Base-by-base conservation (phyloP, 1,140 invertebrate genomes). In the Diachasmimorpha longicaudata region DNA sequence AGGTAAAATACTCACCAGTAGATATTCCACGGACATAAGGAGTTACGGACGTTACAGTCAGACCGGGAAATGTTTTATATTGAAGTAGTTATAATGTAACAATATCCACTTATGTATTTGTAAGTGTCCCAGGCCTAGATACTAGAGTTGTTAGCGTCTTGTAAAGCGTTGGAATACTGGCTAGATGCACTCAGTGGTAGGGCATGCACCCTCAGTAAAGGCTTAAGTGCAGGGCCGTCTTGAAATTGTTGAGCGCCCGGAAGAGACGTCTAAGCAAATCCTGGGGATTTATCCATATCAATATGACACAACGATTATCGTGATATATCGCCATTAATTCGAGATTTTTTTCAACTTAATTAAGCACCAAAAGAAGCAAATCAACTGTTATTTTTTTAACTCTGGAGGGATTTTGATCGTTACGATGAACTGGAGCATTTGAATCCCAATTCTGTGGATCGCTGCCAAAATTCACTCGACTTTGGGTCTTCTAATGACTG, bases 211-310 rank as follows among this genome's bases (percentile, higher is more conserved):
- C 80, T 79, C 80, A 69, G 70, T 66, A 74, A 74, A 75, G 78
- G 79, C 79, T 82, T 79, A 79, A 69, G 13, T 39, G 39, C 81
- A 82, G 79, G 79, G 80, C 80, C 79, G 81, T 79, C 74, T 19
- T 16, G 36, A 36, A 42, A 52, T 10, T 21, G 39, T 31, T 19
- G 25, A 23, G 44, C 39, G 66, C 77, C 74, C 74, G 37, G 23
- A 52, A 25, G 9, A 71, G 21, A 21, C 11, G 8, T 55, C 36
- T 55, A 72, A 72, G 16, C 48, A 52, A 19, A 13, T n/a, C 48
- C 48, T 52, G 48, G 39, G 39, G 39, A 42, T 42, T 42, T 42
- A 42, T 42, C 39, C 39, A 42, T 13, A 42, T 42, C 14, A 52
- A 52, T n/a, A 13, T 52, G 48, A 16, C 11, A 16, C 14, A 52